Evolutionary conservation across 2,888 invertebrate species (phyloP).

Genomic region (Hypselothyrea guttata): DNA sequence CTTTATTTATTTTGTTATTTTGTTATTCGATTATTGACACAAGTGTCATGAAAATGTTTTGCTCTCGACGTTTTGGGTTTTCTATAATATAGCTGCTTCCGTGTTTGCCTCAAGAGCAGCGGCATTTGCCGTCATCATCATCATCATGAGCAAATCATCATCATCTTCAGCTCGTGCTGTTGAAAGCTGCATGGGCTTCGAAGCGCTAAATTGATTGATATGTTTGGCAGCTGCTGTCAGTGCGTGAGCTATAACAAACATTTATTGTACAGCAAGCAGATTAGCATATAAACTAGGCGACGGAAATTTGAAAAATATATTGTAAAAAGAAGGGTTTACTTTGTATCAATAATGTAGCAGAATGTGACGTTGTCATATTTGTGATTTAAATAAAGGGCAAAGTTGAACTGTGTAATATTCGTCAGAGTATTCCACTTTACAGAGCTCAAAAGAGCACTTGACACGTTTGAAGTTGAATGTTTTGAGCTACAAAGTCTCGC

Average conservation of each 20-base stretch:
- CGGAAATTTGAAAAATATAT: too few relatives aligned
- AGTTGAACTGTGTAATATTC: too few relatives aligned
- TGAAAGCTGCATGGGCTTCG: constrained; percentile 40
- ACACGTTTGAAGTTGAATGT: too few relatives aligned
- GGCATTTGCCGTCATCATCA: constrained; percentile 21
- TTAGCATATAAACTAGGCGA: too few relatives aligned
- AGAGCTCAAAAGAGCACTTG: too few relatives aligned
- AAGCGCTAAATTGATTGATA: constrained; percentile 52
- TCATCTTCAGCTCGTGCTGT: constrained; percentile 20
- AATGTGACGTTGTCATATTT: too few relatives aligned
- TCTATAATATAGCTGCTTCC: constrained; percentile 33
- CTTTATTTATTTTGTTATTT: constrained; percentile 2
- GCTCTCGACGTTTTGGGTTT: constrained; percentile 39
- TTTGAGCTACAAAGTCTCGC: too few relatives aligned
- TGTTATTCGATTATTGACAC: constrained; percentile 60
- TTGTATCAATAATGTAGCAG: too few relatives aligned
- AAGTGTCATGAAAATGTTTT: constrained; percentile 56
- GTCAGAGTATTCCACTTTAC: too few relatives aligned
- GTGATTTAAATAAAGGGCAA: too few relatives aligned
- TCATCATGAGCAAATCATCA: constrained; percentile 5
- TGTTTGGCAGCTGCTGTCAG: constrained; percentile 69
- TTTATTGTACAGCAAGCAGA: too few relatives aligned
- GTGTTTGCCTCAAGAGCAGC: constrained; percentile 32
- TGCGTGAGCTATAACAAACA: constrained; percentile 35
- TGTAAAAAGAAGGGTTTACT: too few relatives aligned